Percentiles rank a stretch among this genome's conserved stretches.
phyloP scores from a whole-genome alignment of 2,113 vertebrate genomes.

The Hippocampus zosterae region DNA sequence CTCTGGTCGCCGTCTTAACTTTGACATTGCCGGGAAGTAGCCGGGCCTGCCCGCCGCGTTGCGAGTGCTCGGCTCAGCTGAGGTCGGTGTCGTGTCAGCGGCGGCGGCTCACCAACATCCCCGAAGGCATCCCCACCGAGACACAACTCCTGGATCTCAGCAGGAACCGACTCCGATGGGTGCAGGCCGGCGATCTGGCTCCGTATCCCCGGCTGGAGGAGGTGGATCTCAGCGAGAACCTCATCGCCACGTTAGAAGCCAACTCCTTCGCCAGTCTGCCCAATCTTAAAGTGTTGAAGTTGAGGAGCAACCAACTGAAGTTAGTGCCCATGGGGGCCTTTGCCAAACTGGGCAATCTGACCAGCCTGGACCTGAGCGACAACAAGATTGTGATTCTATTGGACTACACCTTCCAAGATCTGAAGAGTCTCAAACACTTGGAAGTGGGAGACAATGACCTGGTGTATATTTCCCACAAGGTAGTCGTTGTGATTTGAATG shows the following conservation, averaged over 20 bases:
- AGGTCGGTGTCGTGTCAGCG: conserved; percentile 85
- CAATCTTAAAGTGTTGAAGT: conserved; percentile 80
- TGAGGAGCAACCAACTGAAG: conserved; percentile 90
- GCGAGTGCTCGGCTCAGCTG: conserved; percentile 83
- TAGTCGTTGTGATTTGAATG: conserved; percentile 13
- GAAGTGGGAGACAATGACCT: conserved; percentile 95
- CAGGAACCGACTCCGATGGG: conserved; percentile 92
- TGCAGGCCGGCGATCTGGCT: conserved; percentile 84
- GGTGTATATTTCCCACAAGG: conserved; percentile 92
- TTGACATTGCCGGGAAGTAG: conserved; percentile 63
- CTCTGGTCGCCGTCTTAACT: conserved; percentile 49
- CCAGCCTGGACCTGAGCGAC: conserved; percentile 91
- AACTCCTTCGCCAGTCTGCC: conserved; percentile 87
- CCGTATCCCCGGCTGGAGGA: conserved; percentile 87
- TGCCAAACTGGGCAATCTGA: conserved; percentile 86
- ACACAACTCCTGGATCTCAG: conserved; percentile 88
- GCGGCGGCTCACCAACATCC: conserved; percentile 82
- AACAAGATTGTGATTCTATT: conserved; percentile 95
- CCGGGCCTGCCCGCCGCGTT: conserved; percentile 83
- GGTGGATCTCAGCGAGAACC: conserved; percentile 93
- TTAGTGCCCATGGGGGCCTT: conserved; percentile 90
- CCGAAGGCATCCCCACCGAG: conserved; percentile 92
- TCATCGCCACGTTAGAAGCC: conserved; percentile 87
- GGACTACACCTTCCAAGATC: conserved; percentile 92
- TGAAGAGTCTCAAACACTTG: conserved; percentile 81